These are phyloP conservation scores for Lingula anatina DNA, from an alignment of 2,888 invertebrate species.

Conservation along the genomic window DNA sequence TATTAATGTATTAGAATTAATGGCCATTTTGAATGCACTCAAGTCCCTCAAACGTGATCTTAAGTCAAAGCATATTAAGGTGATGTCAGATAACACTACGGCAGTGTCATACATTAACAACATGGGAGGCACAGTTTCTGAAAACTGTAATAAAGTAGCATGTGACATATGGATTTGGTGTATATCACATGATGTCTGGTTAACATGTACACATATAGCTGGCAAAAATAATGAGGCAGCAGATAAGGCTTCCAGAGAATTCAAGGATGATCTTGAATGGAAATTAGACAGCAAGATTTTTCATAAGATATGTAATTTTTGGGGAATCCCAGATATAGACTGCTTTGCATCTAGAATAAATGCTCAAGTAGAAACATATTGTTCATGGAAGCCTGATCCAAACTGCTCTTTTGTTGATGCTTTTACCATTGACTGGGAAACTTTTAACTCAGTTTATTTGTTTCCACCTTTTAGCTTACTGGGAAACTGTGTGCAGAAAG, in stretches of 20 bases:
- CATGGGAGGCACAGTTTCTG: constrained; percentile 4
- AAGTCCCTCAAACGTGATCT: too few species aligned
- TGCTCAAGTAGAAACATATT: constrained; percentile 2
- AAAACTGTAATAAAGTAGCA: too few species aligned
- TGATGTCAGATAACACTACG: constrained; percentile 10
- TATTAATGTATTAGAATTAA: too few species aligned
- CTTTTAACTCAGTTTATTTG: constrained; percentile 1
- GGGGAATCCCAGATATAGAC: constrained; percentile 3
- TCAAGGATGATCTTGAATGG: too few species aligned
- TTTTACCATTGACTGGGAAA: constrained; percentile 6
- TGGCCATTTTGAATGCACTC: too few species aligned
- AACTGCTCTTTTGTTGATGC: constrained; percentile 4
- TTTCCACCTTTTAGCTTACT: too few species aligned
- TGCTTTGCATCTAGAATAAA: too few species aligned
- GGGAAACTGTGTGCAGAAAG: constrained; percentile 4
- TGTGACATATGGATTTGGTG: constrained; percentile 6
- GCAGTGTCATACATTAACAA: constrained; percentile 12
- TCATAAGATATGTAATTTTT: not conserved
- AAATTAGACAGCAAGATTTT: too few species aligned
- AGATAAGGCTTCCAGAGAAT: too few species aligned
- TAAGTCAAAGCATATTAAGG: constrained; percentile 5
- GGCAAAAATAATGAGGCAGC: constrained; percentile 2
- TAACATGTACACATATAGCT: constrained; percentile 5
- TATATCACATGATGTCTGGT: constrained; percentile 2
- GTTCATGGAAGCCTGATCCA: constrained; percentile 10